phyloP scores from a whole-genome alignment of 2,113 vertebrate genomes.

The Philantomba maxwellii region DNA sequence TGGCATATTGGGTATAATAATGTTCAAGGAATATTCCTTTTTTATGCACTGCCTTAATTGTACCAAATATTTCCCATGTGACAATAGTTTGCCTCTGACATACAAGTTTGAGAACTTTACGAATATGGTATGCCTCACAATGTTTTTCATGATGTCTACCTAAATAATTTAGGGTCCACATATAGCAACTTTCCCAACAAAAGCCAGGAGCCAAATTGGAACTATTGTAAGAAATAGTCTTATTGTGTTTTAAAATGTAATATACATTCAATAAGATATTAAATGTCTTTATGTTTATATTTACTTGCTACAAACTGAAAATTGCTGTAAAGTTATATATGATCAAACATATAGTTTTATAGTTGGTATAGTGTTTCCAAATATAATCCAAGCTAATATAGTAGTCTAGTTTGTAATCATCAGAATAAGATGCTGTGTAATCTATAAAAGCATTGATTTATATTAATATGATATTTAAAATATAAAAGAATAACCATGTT shows the following conservation, averaged over 20 bases:
- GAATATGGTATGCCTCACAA: background rate
- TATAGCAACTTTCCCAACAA: background rate
- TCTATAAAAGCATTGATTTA: background rate
- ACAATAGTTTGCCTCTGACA: slow-evolving; percentile 43
- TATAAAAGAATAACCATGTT: background rate
- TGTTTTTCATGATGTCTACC: background rate
- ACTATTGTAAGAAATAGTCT: background rate
- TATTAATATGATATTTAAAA: background rate
- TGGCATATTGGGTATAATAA: slow-evolving; percentile 78
- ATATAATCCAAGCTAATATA: background rate
- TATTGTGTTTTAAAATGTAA: background rate
- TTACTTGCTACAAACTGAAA: background rate
- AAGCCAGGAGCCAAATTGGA: background rate
- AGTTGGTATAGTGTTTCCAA: background rate
- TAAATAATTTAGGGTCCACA: background rate
- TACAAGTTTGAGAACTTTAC: slow-evolving; percentile 39
- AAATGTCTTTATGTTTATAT: background rate
- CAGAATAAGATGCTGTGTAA: background rate
- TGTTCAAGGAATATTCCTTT: slow-evolving; percentile 73
- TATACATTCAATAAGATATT: background rate
- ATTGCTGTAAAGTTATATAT: background rate
- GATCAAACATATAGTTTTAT: background rate
- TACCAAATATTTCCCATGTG: slow-evolving; percentile 69
- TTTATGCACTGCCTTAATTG: slow-evolving; percentile 74
- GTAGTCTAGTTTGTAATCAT: background rate